Percentiles rank a stretch among this genome's conserved stretches.
phyloP scores from a whole-genome alignment of 2,113 vertebrate species.

The Neodon shergylaensis region DNA sequence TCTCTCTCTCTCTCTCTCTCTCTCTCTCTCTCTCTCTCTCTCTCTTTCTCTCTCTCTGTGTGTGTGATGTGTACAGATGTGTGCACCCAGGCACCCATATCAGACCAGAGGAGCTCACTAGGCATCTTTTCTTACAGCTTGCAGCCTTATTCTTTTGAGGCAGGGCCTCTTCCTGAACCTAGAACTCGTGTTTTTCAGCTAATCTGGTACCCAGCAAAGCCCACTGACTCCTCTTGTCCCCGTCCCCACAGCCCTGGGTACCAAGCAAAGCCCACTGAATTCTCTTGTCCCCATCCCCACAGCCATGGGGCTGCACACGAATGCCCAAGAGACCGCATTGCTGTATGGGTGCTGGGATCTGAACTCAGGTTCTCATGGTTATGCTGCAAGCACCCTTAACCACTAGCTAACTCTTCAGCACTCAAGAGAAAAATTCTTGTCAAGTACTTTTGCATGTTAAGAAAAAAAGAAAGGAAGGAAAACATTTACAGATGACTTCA shows the following conservation, averaged over 20 bases:
- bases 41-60: neutral
- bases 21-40: too few relatives aligned
- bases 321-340: neutral
- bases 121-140: neutral
- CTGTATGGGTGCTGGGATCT: neutral
- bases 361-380: neutral
- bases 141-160: neutral
- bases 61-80: neutral
- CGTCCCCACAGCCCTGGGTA: neutral
- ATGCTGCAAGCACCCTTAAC: neutral
- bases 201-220: neutral
- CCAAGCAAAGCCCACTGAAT: neutral
- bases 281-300: too few relatives aligned
- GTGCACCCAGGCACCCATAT: too few relatives aligned
- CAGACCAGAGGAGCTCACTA: neutral
- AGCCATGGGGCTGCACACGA: neutral
- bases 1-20: too few relatives aligned
- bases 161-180: neutral
- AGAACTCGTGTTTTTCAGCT: neutral
- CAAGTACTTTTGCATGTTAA: neutral
- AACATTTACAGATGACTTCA: neutral
- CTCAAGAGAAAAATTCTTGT: neutral
- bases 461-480: neutral
- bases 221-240: neutral
- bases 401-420: neutral